These are phyloP conservation scores for Mimas tiliae DNA, from an alignment of 2,888 invertebrate species.

Conservation along the genomic window DNA sequence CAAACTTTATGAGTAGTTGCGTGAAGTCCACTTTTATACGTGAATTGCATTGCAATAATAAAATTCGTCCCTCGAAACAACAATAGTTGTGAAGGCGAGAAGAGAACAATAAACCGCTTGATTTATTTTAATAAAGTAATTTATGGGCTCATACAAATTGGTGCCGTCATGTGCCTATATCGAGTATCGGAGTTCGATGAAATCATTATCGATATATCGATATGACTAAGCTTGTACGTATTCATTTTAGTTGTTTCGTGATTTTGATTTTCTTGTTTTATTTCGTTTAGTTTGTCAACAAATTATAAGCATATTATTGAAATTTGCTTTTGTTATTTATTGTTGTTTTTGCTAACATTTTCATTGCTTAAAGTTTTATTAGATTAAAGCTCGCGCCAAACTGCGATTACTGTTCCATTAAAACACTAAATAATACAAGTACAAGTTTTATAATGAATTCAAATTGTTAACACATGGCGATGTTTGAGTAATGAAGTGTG, in stretches of 20 bases:
- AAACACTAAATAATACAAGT: too few species aligned
- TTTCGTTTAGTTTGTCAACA: not conserved
- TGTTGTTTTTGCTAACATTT: not conserved
- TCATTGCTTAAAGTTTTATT: not conserved
- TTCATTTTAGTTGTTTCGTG: not conserved
- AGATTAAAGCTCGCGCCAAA: too few species aligned
- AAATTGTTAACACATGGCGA: not conserved
- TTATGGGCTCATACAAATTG: conserved; percentile 81
- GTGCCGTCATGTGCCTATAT: conserved; percentile 75
- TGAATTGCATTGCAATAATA: conserved; percentile 39
- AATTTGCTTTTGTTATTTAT: too few species aligned
- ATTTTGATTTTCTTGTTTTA: not conserved
- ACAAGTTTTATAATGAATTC: too few species aligned
- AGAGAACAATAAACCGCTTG: conserved; percentile 80
- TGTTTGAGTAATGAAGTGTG: conserved; percentile 33
- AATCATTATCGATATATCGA: conserved; percentile 71
- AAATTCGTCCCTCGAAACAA: conserved; percentile 57
- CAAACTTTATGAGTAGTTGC: conserved; percentile 26
- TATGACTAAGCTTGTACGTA: conserved; percentile 51
- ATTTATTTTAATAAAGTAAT: conserved; percentile 83
- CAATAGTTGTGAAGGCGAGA: conserved; percentile 73
- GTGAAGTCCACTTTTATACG: conserved; percentile 29
- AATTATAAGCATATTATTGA: too few species aligned
- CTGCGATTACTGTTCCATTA: too few species aligned
- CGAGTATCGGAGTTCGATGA: conserved; percentile 72